Base-by-base conservation (phyloP, 2,888 invertebrate genomes). In the Dusona sp. region DNA sequence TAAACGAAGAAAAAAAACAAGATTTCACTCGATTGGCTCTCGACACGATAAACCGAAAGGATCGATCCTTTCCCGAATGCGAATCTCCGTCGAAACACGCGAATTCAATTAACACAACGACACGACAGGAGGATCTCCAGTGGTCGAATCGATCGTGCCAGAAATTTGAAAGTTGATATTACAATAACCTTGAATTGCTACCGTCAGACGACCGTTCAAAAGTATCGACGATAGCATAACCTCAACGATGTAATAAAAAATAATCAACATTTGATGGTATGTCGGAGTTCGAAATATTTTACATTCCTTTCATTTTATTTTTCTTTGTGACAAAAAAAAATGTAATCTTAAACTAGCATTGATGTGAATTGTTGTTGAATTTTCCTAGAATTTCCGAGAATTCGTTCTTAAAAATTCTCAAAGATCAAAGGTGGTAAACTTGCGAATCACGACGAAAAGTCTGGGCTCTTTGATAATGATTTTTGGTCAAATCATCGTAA, bases 51-150 rank as follows among this genome's bases (percentile, higher is more conserved):
- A 89, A 85, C 77, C 51, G 75, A 45, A 42, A 78, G 83, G 87
- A 67, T 72, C 84, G 80, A 79, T 79, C 77, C 77, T 78, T 67
- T 72, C 42, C 79, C 79, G 73, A 83, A 79, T 80, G 75, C 51
- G 86, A 85, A 84, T 83, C 88, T 86, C 73, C 61, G 78, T 61
- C 67, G 77, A 83, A 88, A 89, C 89, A 89, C 89, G 89, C 89
- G 88, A 89, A 88, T 88, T 88, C 88, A 89, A 89, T 89, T 89
- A 89, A 88, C 86, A 84, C 75, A 72, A 57, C 70, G 70, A 33
- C 74, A 67, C 65, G 78, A 82, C 78, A 68, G 73, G 64, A 68
- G 73, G 64, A 85, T 85, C 82, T 51, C 67, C 36, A 54, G 65
- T 74, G 72, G 48, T 22, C n/a, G 36, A 45, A 78, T 85, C 79